Conservation (phyloP, 2,113 vertebrate genomes). For the Eurystomus gularis region DNA sequence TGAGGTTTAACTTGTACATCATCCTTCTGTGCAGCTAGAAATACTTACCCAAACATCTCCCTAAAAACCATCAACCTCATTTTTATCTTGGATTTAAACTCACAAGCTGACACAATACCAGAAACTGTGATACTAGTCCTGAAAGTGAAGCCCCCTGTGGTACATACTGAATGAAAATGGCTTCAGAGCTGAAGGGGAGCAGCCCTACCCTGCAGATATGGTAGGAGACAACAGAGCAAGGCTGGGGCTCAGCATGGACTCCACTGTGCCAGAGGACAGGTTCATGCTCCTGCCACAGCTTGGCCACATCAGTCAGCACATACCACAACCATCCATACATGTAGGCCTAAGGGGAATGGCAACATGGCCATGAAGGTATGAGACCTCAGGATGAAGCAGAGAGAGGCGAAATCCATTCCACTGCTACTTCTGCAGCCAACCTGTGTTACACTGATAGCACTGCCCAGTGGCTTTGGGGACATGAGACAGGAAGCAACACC, state of each 20-base stretch:
- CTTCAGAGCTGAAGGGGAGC: neutral
- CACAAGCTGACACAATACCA: neutral
- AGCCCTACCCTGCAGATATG: neutral
- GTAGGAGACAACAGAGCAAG: neutral
- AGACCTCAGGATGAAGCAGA: neutral
- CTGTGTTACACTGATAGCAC: neutral
- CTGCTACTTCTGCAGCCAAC: neutral
- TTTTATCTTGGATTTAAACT: neutral
- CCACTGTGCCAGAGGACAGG: neutral
- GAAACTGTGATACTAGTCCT: neutral
- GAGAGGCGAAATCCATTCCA: neutral
- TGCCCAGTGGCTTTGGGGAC: neutral
- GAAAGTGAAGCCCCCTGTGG: neutral
- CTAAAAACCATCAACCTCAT: neutral
- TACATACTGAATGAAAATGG: neutral
- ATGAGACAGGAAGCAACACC: neutral
- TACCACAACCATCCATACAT: neutral
- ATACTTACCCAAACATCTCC: neutral
- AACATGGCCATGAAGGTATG: neutral
- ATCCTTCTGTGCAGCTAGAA: neutral
- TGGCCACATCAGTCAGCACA: fast-evolving
- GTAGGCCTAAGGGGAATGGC: neutral
- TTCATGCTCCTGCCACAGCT: neutral
- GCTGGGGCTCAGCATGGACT: neutral
- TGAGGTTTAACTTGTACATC: neutral